Base-by-base conservation (phyloP, 1,140 invertebrate genomes). In the Helicorthomorpha holstii region DNA sequence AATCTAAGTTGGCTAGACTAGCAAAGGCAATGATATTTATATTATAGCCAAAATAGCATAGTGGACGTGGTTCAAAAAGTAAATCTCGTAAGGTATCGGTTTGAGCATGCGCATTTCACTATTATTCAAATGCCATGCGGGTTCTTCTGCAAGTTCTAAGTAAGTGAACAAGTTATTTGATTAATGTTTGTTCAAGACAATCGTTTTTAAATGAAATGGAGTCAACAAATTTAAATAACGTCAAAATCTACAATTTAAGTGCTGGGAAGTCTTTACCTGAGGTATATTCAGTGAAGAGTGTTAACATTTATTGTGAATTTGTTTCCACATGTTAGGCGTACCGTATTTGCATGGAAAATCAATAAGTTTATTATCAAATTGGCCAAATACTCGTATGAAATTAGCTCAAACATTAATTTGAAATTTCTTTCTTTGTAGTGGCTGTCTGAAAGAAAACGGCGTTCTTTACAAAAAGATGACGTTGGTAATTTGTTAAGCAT, bases 181-280 rank as follows among this genome's bases (percentile, higher is more conserved):
- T n/a, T n/a, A n/a, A n/a, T n/a, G 29, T 7, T 34, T 16, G 29
- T 34, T 34, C 16, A 34, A 7, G 7, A 7, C 29, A 34, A 34
- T 34, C n/a, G n/a, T 34, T 34, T 34, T 7, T 34, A 16, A 34
- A 7, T 34, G 16, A 34, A 46, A 50, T 50, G 49, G 10, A 50
- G 41, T 27, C 41, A 10, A 48, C 29, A 10, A 41, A 42, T 24
- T 27, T 27, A 22, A 97, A 98, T 72, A 84, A 96, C 73, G 79
- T 97, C 2, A 97, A 98, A 74, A 94, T 98, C 51, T 98, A 97
- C 65, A 97, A 97, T 73, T 72, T 98, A 23, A 96, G 88, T 69
- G 82, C 84, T 56, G 93, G 93, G 55, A 98, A 95, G 73, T 89
- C 90, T 27, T 69, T 98, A 54, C 94, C 94, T 51, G 92, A 98